Base-by-base conservation (phyloP, 1,140 invertebrate species). In the Chionoecetes opilio region DNA sequence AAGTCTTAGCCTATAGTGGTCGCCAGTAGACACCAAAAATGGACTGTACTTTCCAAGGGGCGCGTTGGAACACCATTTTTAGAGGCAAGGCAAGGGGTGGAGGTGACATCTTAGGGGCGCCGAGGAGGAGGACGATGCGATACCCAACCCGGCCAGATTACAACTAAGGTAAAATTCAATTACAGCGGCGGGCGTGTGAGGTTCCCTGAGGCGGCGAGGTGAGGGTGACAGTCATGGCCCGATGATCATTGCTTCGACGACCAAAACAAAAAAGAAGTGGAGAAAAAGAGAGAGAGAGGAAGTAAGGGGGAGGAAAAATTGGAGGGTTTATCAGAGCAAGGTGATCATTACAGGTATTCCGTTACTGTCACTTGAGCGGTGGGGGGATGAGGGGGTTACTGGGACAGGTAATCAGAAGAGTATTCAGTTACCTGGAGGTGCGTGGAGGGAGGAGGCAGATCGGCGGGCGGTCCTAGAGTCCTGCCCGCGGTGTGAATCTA, bases 401-500 rank as follows among this genome's bases (percentile, higher is more conserved):
- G 41, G 37, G n/a, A 38, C 35, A n/a, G 37, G 87, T 89, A 38
- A 89, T 89, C 87, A 89, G 1, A 41, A 26, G 34, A 92, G 91
- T 82, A 92, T 92, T 92, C 91, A 37, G 91, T 82, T 92, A 92
- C 63, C 82, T 82, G 91, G 91, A 37, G 87, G 87, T 46, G 89
- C 31, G n/a, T 8, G 31, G 9, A 26, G 63, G 82, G 91, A 29
- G 11, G 34, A 32, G 35, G 75, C 75, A 35, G 26, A 37, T 32
- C 92, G 85, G 84, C 92, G 37, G 84, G 92, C 92, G 82, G 82
- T 92, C 31, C 63, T 75, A 35, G 32, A 21, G 32, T n/a, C 84
- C 82, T 41, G 82, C 92, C 92, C 92, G 82, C n/a, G 82, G 92
- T 93, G 92, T 93, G 92, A 93, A 93, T n/a, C 84, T 93, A 93